A percentile compares a stretch with the other conserved stretches of the same genome.
These are phyloP conservation scores for Aegithalos caudatus DNA, from an alignment of 2,113 vertebrate genomes.

Conservation along the genomic window DNA sequence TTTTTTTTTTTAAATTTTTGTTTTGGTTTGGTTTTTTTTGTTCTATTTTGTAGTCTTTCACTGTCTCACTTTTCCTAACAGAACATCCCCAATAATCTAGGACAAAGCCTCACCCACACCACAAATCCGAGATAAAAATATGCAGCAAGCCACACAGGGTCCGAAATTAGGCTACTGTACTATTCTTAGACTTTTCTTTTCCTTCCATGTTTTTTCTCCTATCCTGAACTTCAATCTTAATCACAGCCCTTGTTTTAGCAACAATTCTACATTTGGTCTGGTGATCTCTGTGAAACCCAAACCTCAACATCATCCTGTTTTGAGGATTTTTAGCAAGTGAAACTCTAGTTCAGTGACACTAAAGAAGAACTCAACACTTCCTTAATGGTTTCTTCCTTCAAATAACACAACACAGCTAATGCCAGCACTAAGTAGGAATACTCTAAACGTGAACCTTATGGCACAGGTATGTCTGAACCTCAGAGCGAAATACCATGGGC, in stretches of 20 bases:
- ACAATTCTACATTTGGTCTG: not conserved
- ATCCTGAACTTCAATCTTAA: not conserved
- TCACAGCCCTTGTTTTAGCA: not conserved
- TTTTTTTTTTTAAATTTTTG: no score
- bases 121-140: not conserved
- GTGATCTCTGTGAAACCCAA: not conserved
- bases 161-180: not conserved
- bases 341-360: not conserved
- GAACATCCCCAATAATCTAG: not conserved
- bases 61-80: not conserved
- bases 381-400: not conserved
- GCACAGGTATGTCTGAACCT: not conserved
- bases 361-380: not conserved
- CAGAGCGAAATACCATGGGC: not conserved
- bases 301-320: not conserved
- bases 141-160: not conserved
- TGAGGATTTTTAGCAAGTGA: slow-evolving; percentile 7
- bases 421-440: not conserved
- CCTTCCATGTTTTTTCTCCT: not conserved
- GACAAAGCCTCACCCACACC: not conserved
- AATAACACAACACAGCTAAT: not conserved
- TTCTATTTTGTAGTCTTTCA: not conserved
- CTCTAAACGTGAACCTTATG: not conserved
- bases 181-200: not conserved
- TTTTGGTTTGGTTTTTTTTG: no score